Conservation (phyloP, 2,113 vertebrate genomes). For the Glareola pratincola region DNA sequence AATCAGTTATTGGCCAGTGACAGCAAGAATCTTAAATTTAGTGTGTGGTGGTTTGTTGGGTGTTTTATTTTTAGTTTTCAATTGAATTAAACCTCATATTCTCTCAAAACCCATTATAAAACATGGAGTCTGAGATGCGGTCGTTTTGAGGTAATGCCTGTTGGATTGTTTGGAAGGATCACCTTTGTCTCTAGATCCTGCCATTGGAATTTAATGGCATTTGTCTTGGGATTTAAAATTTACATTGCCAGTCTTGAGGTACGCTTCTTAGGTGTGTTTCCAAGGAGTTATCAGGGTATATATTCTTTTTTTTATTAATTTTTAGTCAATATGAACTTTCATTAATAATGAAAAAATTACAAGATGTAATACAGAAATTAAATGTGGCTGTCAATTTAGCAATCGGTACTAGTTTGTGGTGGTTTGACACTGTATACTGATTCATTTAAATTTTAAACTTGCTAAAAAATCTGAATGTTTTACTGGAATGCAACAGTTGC, state of each 20-base stretch:
- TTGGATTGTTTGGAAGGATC: conserved; percentile 24
- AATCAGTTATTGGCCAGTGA: background rate
- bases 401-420: background rate
- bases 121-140: background rate
- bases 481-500: background rate
- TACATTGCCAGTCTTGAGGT: background rate
- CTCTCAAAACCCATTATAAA: background rate
- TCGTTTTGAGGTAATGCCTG: background rate
- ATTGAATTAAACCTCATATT: background rate
- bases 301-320: background rate
- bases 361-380: background rate
- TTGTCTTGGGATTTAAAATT: background rate
- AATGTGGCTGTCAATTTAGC: background rate
- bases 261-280: background rate
- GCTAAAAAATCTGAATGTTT: background rate
- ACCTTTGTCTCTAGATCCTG: background rate
- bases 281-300: background rate
- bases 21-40: background rate
- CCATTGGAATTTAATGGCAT: background rate
- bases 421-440: background rate
- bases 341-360: background rate
- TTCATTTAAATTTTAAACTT: background rate
- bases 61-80: background rate
- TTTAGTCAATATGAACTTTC: background rate
- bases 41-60: background rate